phyloP scores from a whole-genome alignment of 2,888 invertebrate species.

The Artemia sinica region DNA sequence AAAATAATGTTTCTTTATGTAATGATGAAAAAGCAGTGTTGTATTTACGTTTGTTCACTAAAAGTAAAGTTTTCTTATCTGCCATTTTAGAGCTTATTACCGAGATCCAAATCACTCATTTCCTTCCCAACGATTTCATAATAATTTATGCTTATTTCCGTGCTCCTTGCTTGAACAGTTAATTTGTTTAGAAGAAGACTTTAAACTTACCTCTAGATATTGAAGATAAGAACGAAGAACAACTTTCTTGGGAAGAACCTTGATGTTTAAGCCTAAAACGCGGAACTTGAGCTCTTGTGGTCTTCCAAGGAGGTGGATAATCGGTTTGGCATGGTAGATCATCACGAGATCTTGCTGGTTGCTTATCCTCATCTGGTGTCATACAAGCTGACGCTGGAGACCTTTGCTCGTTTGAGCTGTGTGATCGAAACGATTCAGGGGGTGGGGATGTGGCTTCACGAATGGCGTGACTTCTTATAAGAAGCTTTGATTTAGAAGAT shows the following conservation, averaged over 20 bases:
- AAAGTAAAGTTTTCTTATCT: no score
- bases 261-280: slow-evolving; percentile 34
- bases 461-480: slow-evolving; percentile 76
- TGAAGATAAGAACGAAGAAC: slow-evolving; percentile 29
- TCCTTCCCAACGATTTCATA: no score
- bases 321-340: background rate
- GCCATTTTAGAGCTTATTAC: no score
- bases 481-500: slow-evolving; percentile 55
- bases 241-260: slow-evolving; percentile 35
- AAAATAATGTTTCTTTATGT: no score
- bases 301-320: slow-evolving; percentile 16
- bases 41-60: no score
- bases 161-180: no score
- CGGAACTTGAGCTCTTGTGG: slow-evolving; percentile 29
- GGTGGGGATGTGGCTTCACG: slow-evolving; percentile 52
- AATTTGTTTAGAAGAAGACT: no score
- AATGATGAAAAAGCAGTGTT: no score
- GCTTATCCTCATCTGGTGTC: slow-evolving; percentile 28
- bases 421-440: slow-evolving; percentile 30
- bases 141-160: no score
- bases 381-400: slow-evolving; percentile 27
- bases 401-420: slow-evolving; percentile 27
- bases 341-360: background rate
- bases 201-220: slow-evolving; percentile 36
- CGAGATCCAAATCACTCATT: no score